Evolutionary conservation across 2,888 invertebrate genomes (phyloP), one percentile per base, ranked within the genome.

Genomic region (Globia sparganii): DNA sequence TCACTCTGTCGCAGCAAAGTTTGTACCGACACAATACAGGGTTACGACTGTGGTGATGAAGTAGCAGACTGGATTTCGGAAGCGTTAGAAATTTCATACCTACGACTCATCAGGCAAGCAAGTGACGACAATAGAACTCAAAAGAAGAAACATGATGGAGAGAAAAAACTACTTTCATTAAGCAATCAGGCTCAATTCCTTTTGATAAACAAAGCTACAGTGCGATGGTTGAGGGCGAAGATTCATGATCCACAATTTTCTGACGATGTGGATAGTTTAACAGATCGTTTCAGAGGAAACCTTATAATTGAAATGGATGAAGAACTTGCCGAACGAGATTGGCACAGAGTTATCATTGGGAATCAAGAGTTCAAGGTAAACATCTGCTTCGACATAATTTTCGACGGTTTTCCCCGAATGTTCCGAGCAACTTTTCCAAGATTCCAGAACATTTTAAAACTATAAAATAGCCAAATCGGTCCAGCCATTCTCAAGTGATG

Each of bases 201-300:
- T 69, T 94, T 99, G 68, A 96, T 99, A 72, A 99, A 98, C 92
- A 97, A 97, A 87, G 97, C 98, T 0, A 99, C 99, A 83, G 97
- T 99, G 0, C 94, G 97, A 79, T 98, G 98, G 97, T 94, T 99
- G 68, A 95, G 95, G 75, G 95, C 97, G 71, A 97, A 97, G 93
- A 96, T 98, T 53, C 91, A 96, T 56, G 97, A 97, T 78, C 96
- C 96, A 56, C 89, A 94, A 65, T 97, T 97, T 72, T 93, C 93
- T 18, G 97, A 97, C 75, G 94, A 95, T 87, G 91, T 97, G 62
- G 97, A 97, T 53, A 97, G 97, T 85, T 96, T 99, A 56, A 96
- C 98, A 5, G 97, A 97, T 80, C 97, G 99, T 87, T 99, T 99
- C 94, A 97, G 99, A 90, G 98, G 98, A n/a, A 99, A 99, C 95